Conservation (phyloP, 2,113 vertebrate genomes). For the Sphyrna mokarran region DNA sequence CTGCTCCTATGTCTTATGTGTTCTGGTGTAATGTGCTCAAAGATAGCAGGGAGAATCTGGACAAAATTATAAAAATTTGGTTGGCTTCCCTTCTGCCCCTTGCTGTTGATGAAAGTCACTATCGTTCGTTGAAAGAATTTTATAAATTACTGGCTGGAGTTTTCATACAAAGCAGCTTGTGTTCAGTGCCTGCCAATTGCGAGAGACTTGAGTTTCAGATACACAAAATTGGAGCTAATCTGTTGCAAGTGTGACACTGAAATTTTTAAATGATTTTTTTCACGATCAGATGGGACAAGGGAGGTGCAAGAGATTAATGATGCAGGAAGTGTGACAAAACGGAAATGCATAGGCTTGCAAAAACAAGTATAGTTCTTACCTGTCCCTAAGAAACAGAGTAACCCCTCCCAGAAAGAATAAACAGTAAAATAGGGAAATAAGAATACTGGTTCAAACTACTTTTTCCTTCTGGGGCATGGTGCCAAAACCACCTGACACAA, state of each 20-base stretch:
- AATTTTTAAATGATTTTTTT: neutral
- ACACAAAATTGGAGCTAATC: neutral
- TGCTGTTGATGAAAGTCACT: neutral
- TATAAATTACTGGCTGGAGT: too few relatives aligned
- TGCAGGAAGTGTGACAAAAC: neutral
- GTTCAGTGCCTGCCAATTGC: too few relatives aligned
- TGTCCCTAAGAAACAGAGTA: neutral
- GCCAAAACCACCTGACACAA: neutral
- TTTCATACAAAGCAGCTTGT: too few relatives aligned
- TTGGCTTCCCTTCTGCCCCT: neutral
- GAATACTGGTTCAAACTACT: too few relatives aligned
- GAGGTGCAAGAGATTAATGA: neutral
- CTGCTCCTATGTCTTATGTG: too few relatives aligned
- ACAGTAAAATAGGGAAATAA: too few relatives aligned
- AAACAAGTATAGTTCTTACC: neutral
- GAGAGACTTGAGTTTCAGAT: too few relatives aligned
- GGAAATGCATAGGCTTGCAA: neutral
- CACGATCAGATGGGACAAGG: neutral
- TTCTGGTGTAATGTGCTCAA: neutral
- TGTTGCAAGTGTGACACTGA: neutral
- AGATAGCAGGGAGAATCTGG: neutral
- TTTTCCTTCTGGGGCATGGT: neutral
- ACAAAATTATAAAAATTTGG: neutral
- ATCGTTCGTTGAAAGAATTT: too few relatives aligned
- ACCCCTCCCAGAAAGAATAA: too few relatives aligned